phyloP scores from a whole-genome alignment of 2,797 vertebrate species.

The Hypotaenidia philippensis region DNA sequence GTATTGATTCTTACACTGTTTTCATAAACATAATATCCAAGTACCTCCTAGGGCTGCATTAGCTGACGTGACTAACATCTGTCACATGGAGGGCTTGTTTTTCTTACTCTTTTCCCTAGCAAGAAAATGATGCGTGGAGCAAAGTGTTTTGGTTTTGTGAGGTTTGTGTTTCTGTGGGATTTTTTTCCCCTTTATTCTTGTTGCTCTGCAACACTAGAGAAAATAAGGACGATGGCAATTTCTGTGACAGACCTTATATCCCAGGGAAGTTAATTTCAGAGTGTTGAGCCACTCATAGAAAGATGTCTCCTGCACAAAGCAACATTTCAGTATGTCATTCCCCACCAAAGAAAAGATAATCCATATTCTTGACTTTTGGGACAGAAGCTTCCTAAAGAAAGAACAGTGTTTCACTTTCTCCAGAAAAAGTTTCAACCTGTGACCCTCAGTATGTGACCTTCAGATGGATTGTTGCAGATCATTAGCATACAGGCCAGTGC shows the following conservation, averaged over 20 bases:
- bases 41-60: not conserved
- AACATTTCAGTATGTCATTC: constrained; percentile 1
- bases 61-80: not conserved
- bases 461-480: constrained; percentile 28
- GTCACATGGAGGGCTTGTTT: not conserved
- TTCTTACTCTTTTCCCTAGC: not conserved
- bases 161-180: no score
- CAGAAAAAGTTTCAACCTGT: not conserved
- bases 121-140: not conserved
- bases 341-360: constrained; percentile 1
- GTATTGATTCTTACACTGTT: not conserved
- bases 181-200: not conserved
- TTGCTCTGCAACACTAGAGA: not conserved
- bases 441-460: not conserved
- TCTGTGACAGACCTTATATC: constrained; percentile 21
- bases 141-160: not conserved
- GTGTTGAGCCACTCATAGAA: not conserved
- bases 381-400: constrained; percentile 37
- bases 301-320: not conserved
- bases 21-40: not conserved
- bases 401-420: not conserved
- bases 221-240: not conserved
- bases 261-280: constrained; percentile 26
- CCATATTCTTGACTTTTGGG: constrained; percentile 16
- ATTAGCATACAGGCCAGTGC: not conserved